Base-by-base conservation (phyloP, 2,888 invertebrate genomes). In the Quadroppia sp. region DNA sequence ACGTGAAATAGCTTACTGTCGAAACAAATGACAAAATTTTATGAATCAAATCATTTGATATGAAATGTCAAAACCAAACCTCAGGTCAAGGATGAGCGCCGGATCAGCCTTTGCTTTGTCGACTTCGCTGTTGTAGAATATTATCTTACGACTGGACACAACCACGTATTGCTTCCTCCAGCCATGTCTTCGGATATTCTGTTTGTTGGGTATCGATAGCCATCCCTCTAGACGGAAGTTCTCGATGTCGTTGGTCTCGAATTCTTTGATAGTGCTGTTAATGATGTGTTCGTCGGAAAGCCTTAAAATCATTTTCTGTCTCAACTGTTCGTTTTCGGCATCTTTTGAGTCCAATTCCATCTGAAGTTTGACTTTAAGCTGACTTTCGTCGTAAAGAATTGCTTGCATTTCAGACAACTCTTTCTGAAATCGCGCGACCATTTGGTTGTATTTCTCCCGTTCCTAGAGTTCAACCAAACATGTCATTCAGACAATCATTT, bases 1-100 rank as follows among this genome's bases (percentile, higher is more conserved):
- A 98, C 98, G 86, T 98, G 97, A 86, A 96, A 98, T 82, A 99
- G 91, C 88, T 98, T 97, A 85, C 97, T 94, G 86, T n/a, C n/a
- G n/a, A n/a, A n/a, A n/a, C n/a, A n/a, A n/a, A n/a, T n/a, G n/a
- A n/a, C n/a, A n/a, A n/a, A n/a, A n/a, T n/a, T n/a, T n/a, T n/a
- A n/a, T n/a, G n/a, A n/a, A n/a, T n/a, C n/a, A n/a, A n/a, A n/a
- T n/a, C n/a, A n/a, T n/a, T n/a, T n/a, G n/a, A n/a, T n/a, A n/a
- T n/a, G n/a, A n/a, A n/a, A n/a, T n/a, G n/a, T n/a, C n/a, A n/a
- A n/a, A n/a, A n/a, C n/a, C n/a, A n/a, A n/a, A n/a, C n/a, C n/a
- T n/a, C n/a, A 98, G 88, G 87, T 98, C 97, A 80, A 98, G 86
- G 80, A 97, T 94, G 83, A 97, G 89, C 77, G 91, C 90, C 30